Evolutionary conservation across 2,797 vertebrate genomes (phyloP).

Genomic region (Bucorvus abyssinicus): DNA sequence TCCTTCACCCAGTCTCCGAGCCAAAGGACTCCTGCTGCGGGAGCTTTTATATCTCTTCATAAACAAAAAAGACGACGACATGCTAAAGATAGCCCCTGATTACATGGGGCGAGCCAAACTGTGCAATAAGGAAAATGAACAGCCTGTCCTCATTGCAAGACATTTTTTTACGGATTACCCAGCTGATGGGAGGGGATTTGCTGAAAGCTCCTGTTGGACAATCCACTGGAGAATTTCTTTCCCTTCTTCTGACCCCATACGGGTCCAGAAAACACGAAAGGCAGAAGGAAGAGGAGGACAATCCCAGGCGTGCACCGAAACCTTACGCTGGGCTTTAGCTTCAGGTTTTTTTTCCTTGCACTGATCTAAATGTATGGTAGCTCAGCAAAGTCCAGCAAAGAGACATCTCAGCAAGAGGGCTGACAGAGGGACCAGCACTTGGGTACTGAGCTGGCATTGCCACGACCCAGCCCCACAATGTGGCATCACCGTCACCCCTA

Average conservation of each 20-base stretch:
- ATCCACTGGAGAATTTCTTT: neutral
- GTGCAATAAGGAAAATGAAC: slow-evolving; percentile 31
- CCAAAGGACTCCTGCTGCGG: slow-evolving; percentile 38
- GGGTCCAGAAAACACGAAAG: neutral
- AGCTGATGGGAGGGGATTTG: neutral
- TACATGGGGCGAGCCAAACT: neutral
- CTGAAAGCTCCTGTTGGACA: neutral
- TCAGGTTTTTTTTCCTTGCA: neutral
- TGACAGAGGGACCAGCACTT: neutral
- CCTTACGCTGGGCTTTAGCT: fast-evolving
- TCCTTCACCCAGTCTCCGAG: slow-evolving; percentile 29
- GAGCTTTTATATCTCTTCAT: slow-evolving; percentile 51
- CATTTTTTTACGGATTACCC: neutral
- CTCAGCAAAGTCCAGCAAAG: neutral
- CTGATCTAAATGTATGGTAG: neutral
- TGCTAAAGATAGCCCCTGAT: slow-evolving; percentile 61
- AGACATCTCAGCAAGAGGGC: fast-evolving
- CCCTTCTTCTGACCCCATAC: neutral
- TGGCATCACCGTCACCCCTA: neutral
- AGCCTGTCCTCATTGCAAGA: slow-evolving; percentile 36
- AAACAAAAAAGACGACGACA: slow-evolving; percentile 4
- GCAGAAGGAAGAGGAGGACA: neutral
- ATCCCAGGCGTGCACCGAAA: neutral
- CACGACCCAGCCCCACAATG: neutral
- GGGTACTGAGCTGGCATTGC: neutral